A percentile compares a stretch with the other conserved stretches of the same genome.
These are phyloP conservation scores for Fulmarus glacialis DNA, from an alignment of 2,113 vertebrate genomes.

Conservation along the genomic window DNA sequence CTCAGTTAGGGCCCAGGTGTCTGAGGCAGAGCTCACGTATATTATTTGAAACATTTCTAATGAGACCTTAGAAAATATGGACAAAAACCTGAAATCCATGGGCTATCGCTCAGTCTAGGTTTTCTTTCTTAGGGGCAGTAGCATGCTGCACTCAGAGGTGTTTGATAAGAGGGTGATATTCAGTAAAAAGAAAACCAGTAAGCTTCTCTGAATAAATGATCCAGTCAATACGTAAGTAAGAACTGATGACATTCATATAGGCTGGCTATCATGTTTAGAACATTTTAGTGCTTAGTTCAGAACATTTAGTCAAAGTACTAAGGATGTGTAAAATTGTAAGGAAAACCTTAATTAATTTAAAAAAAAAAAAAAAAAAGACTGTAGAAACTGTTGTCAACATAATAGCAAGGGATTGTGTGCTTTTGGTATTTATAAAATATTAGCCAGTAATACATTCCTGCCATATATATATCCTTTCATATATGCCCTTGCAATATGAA, in stretches of 20 bases:
- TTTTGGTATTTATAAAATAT: neutral
- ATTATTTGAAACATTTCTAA: neutral
- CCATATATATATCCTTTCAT: neutral
- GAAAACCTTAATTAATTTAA: neutral
- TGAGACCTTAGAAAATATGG: neutral
- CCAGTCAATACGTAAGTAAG: neutral
- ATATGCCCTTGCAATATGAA: neutral
- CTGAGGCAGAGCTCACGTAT: neutral
- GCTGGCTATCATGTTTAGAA: neutral
- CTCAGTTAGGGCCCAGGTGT: neutral
- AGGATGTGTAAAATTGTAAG: neutral
- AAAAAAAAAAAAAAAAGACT: neutral
- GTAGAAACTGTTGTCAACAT: neutral
- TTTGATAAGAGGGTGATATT: neutral
- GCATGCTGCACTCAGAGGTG: neutral
- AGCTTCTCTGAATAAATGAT: neutral
- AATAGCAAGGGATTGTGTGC: neutral
- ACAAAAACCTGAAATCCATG: neutral
- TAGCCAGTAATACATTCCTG: neutral
- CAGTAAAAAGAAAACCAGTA: neutral
- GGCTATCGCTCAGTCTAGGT: neutral
- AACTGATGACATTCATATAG: neutral
- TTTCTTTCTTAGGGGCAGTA: neutral
- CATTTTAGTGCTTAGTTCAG: neutral
- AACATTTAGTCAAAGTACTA: neutral